A percentile compares a stretch with the other conserved stretches of the same genome.
Conservation (phyloP, 2,797 vertebrate genomes). For the Knipowitschia caucasica region DNA sequence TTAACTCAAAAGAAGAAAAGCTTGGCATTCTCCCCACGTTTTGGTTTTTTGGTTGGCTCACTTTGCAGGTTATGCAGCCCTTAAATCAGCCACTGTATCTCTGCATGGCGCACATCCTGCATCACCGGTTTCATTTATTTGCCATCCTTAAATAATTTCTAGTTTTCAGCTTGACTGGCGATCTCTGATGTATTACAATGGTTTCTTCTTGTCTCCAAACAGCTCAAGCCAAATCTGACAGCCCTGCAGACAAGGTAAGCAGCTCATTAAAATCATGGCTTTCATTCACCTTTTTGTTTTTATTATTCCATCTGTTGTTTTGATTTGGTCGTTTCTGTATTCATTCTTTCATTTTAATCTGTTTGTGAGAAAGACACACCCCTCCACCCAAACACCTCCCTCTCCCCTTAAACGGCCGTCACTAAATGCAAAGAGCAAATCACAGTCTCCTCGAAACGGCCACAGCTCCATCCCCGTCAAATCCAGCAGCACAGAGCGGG, state of each 20-base stretch:
- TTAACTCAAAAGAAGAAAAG: conserved; percentile 53
- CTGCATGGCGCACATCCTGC: conserved; percentile 51
- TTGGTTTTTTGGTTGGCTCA: conserved; percentile 49
- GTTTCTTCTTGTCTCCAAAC: conserved; percentile 22
- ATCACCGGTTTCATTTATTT: conserved; percentile 21
- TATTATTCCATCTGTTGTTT: conserved; percentile 31
- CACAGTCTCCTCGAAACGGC: conserved; percentile 64
- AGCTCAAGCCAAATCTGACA: conserved; percentile 74
- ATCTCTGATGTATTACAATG: not conserved
- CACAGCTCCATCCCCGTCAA: conserved; percentile 75
- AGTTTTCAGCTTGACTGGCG: conserved; percentile 18
- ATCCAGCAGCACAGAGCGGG: conserved; percentile 62
- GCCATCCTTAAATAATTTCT: conserved; percentile 15
- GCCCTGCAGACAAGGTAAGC: conserved; percentile 71
- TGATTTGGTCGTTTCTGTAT: conserved; percentile 41
- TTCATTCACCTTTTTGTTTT: not conserved
- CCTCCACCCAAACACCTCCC: conserved; percentile 78
- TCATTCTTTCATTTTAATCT: conserved; percentile 27
- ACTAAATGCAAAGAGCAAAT: conserved; percentile 76
- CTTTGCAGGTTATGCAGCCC: conserved; percentile 56
- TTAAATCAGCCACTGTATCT: conserved; percentile 20
- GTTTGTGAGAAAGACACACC: conserved; percentile 76
- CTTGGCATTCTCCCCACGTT: conserved; percentile 56
- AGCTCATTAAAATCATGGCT: not conserved
- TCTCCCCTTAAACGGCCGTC: conserved; percentile 73